These are phyloP conservation scores for Poecilia velifera DNA, from an alignment of 2,797 vertebrate genomes.

Conservation along the genomic window DNA sequence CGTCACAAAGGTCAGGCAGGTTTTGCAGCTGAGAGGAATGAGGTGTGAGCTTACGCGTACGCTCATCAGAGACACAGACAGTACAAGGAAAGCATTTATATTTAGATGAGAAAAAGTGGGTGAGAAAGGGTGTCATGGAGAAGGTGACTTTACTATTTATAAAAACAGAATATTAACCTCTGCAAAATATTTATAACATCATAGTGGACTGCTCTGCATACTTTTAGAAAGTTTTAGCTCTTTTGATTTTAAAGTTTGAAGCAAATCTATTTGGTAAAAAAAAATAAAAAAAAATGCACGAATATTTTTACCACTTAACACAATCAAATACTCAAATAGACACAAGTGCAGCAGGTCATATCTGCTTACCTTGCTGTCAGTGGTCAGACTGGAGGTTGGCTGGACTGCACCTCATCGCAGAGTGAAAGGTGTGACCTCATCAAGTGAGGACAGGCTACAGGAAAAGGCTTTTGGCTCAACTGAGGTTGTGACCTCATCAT, in stretches of 20 bases:
- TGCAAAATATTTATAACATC: constrained; percentile 4
- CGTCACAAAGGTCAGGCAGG: constrained; percentile 64
- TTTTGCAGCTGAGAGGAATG: constrained; percentile 59
- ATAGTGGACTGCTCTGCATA: not conserved
- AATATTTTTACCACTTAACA: not conserved
- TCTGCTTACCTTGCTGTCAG: constrained; percentile 48
- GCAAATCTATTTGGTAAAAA: not conserved
- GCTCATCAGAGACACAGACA: constrained; percentile 12
- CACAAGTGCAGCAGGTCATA: constrained; percentile 33
- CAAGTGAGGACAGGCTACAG: constrained; percentile 46
- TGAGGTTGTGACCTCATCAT: constrained; percentile 62
- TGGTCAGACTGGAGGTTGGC: constrained; percentile 60
- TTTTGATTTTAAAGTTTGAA: not conserved
- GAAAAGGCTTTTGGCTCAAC: constrained; percentile 51
- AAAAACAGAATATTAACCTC: constrained; percentile 36
- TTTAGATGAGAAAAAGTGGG: constrained; percentile 50
- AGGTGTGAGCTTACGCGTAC: constrained; percentile 25
- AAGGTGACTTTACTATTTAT: constrained; percentile 49
- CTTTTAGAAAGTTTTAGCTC: not conserved
- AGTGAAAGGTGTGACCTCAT: constrained; percentile 65
- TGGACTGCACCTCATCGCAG: constrained; percentile 45
- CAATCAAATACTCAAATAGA: constrained; percentile 3
- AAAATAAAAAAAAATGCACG: not conserved
- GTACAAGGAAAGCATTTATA: constrained; percentile 19
- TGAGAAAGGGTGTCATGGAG: constrained; percentile 45